Conservation (phyloP, 2,888 invertebrate genomes). For the Synergus gifuensis region DNA sequence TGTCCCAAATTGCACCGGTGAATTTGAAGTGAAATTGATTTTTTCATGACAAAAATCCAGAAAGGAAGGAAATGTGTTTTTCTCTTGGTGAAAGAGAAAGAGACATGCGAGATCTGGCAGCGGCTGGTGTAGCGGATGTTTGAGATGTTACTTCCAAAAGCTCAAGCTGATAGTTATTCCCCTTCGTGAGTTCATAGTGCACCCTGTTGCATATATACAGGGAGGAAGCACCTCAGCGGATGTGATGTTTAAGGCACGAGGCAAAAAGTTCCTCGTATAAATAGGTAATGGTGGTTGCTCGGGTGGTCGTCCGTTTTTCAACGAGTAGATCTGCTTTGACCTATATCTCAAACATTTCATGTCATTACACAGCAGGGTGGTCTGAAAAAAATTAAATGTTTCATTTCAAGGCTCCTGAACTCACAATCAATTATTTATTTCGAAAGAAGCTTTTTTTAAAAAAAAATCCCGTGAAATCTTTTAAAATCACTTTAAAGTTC, state of each 20-base stretch:
- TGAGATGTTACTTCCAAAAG: constrained; percentile 3
- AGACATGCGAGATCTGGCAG: neutral
- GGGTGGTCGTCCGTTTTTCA: constrained; percentile 24
- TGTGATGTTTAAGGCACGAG: constrained; percentile 44
- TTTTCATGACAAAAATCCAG: neutral
- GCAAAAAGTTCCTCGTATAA: constrained; percentile 44
- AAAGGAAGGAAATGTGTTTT: neutral
- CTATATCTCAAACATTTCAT: constrained; percentile 27
- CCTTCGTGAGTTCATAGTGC: constrained; percentile 15
- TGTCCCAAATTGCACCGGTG: too few relatives aligned
- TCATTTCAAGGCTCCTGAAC: neutral
- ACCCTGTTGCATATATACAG: constrained; percentile 22
- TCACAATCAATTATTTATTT: neutral
- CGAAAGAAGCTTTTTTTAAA: neutral
- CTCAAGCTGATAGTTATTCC: constrained; percentile 1
- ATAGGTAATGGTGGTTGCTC: constrained; percentile 42
- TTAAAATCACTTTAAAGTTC: too few relatives aligned
- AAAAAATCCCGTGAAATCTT: too few relatives aligned
- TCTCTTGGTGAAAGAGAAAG: neutral
- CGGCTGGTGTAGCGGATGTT: constrained; percentile 35
- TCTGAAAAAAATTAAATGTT: neutral
- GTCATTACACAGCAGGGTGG: constrained; percentile 24
- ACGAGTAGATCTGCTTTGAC: constrained; percentile 25
- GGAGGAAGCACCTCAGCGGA: constrained; percentile 42
- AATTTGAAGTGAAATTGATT: neutral